Percentiles rank a stretch among this genome's conserved stretches.
phyloP scores from a whole-genome alignment of 1,140 invertebrate genomes.

The Mya arenaria region DNA sequence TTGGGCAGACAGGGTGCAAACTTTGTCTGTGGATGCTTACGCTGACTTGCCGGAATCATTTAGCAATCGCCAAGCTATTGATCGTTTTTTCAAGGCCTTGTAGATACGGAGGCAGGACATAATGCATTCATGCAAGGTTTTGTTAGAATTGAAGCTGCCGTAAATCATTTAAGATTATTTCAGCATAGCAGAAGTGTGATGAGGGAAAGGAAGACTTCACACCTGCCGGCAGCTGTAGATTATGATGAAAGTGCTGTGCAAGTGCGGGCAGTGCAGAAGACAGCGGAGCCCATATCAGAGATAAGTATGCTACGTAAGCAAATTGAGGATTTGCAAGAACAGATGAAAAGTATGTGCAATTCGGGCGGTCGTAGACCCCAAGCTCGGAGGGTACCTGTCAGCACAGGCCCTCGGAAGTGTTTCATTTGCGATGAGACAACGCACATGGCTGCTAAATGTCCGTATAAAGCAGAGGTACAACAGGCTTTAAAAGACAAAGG shows the following conservation, averaged over 20 bases:
- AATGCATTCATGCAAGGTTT: not conserved
- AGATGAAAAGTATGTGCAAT: not conserved
- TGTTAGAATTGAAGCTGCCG: not conserved
- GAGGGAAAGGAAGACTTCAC: not conserved
- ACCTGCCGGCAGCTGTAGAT: not conserved
- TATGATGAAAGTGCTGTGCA: not conserved
- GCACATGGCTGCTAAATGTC: not conserved
- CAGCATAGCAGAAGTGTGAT: not conserved
- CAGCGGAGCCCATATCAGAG: not conserved
- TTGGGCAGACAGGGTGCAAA: not conserved
- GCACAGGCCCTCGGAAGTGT: not conserved
- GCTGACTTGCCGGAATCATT: not conserved
- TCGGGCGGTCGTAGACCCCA: not conserved
- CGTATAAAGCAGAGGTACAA: not conserved
- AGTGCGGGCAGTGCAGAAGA: not conserved
- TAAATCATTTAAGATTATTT: not conserved
- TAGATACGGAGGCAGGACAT: not conserved
- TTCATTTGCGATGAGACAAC: not conserved
- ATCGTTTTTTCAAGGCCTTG: not conserved
- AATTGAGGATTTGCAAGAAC: not conserved
- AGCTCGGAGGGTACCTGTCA: not conserved
- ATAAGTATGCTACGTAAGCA: not conserved
- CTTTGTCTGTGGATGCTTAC: not conserved
- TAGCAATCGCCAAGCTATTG: not conserved
- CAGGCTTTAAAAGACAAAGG: not conserved